Evolutionary conservation across 35 echinoderm and acorn worm genomes (phyloP).

Genomic region (Ophioderma brevispina): DNA sequence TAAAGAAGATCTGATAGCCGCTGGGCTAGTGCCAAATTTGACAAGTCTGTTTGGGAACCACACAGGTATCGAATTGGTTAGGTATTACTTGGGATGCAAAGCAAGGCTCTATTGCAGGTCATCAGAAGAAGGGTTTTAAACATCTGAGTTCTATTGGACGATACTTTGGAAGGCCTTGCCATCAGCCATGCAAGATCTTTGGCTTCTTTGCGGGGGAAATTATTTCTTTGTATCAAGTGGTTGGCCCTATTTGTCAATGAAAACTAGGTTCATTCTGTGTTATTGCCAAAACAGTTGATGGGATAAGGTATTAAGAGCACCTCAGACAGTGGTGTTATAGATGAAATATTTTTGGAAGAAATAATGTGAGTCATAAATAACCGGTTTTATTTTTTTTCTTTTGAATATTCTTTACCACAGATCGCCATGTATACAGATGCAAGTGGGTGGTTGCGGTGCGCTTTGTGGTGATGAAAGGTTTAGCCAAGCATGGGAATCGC

Average conservation of each 20-base stretch:
- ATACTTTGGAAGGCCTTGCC: not conserved
- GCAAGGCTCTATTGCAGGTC: not conserved
- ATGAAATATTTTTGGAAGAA: conserved; percentile 27
- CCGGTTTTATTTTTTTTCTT: not conserved
- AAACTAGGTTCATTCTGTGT: conserved; percentile 32
- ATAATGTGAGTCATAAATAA: not conserved
- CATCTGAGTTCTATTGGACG: not conserved
- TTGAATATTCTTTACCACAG: not conserved
- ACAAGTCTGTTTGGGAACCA: conserved; percentile 42
- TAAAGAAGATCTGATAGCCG: conserved; percentile 27
- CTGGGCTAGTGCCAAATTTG: conserved; percentile 43
- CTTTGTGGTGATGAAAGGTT: too few relatives aligned
- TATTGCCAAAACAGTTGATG: not conserved
- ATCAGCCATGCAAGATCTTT: not conserved
- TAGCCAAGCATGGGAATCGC: too few relatives aligned
- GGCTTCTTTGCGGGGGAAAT: conserved; percentile 26
- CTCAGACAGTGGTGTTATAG: not conserved
- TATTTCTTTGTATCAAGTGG: not conserved
- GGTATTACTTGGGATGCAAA: conserved; percentile 2
- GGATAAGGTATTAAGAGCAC: not conserved
- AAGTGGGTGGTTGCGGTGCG: too few relatives aligned
- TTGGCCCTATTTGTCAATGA: conserved; percentile 21
- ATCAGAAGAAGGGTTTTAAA: not conserved
- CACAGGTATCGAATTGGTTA: conserved; percentile 15
- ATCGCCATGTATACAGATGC: too few relatives aligned